Conservation (phyloP, 2,888 invertebrate genomes). For the Hyles lineata region DNA sequence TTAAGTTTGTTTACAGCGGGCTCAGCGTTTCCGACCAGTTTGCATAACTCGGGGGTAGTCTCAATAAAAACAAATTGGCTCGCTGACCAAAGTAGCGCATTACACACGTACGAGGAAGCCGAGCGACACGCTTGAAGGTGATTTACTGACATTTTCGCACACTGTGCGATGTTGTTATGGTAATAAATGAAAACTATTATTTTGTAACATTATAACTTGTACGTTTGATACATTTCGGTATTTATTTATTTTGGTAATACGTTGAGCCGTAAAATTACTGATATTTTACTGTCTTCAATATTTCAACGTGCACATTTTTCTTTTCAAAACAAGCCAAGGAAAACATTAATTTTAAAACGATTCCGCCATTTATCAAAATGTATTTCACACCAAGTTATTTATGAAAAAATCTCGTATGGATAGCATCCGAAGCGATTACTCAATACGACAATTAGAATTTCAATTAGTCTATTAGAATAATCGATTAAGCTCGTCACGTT, state of each 20-base stretch:
- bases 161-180: slow-evolving; percentile 41
- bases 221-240: slow-evolving; percentile 9
- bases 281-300: slow-evolving; percentile 22
- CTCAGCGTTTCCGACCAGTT: slow-evolving; percentile 81
- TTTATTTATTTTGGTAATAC: slow-evolving; percentile 11
- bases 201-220: slow-evolving; percentile 31
- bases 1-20: slow-evolving; percentile 80
- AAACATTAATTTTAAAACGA: not conserved
- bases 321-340: slow-evolving; percentile 20
- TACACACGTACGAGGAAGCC: slow-evolving; percentile 82
- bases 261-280: not conserved
- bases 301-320: slow-evolving; percentile 4
- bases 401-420: not conserved
- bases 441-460: slow-evolving; percentile 6
- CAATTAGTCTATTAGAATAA: slow-evolving; percentile 30
- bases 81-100: slow-evolving; percentile 76
- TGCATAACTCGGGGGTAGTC: slow-evolving; percentile 83
- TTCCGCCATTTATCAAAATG: slow-evolving; percentile 10
- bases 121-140: slow-evolving; percentile 74
- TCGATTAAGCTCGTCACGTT: slow-evolving; percentile 40
- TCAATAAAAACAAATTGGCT: slow-evolving; percentile 84
- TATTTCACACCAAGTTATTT: not conserved
- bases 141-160: slow-evolving; percentile 71
- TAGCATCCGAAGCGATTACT: not conserved
- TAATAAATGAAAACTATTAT: slow-evolving; percentile 51